Evolutionary conservation across 2,113 vertebrate genomes (phyloP), one percentile per base, ranked within the genome.

Genomic region (Tursiops truncatus): DNA sequence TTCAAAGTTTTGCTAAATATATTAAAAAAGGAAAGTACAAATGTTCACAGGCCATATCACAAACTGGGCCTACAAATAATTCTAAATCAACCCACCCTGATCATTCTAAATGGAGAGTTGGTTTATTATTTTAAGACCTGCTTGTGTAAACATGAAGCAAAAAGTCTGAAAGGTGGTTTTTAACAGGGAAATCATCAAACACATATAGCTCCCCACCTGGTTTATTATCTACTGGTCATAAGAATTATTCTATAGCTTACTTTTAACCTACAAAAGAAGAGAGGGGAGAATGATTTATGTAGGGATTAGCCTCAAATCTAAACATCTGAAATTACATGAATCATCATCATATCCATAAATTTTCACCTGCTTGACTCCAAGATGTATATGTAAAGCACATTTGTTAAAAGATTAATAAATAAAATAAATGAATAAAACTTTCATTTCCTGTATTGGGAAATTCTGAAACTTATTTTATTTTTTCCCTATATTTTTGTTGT

Each of bases 141-240:
- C 15, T 38, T 95, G 1, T 76, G n/a, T 63, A 83, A 81, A 92
- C 28, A 79, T 20, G 21, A 94, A 68, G 33, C 36, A 74, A 71
- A 80, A 56, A 85, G 10, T 56, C 33, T 95, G 36, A 71, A 93
- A 97, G 87, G 41, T 70, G 3, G 12, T 53, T 79, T 96, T 93
- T 71, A 94, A 95, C 25, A 82, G 36, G 7, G 23, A 93, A 95
- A 89, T 84, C 70, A 94, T 65, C 92, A 70, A 93, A 91, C 31
- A 94, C 17, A 89, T 60, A 81, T 0, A 96, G 28, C 68, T 90
- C 33, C 17, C 58, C 93, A 38, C 23, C 50, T 44, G 65, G 20
- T 74, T 84, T 90, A 31, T 80, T 96, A 92, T 80, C 76, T 73
- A 89, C 95, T 89, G 26, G 95, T 62, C 23, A 44, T 63, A 94